phyloP scores from a whole-genome alignment of 2,797 vertebrate genomes.

The Lacerta viridis region DNA sequence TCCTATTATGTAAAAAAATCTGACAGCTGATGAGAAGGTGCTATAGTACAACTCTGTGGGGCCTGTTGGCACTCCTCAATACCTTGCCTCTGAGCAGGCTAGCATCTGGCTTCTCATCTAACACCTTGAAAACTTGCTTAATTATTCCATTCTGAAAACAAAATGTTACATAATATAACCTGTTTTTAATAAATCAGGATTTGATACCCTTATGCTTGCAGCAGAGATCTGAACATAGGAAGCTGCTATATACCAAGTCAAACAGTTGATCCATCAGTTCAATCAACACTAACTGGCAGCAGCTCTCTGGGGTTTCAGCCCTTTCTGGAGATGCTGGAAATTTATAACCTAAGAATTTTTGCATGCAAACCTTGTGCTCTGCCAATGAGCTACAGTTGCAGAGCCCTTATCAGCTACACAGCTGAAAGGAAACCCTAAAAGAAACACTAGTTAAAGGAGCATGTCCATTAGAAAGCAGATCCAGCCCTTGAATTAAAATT shows the following conservation, averaged over 20 bases:
- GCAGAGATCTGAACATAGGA: not conserved
- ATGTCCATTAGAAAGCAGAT: not conserved
- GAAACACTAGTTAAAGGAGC: not conserved
- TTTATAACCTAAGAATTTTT: not conserved
- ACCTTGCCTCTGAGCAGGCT: not conserved
- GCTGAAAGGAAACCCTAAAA: not conserved
- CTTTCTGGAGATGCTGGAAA: not conserved
- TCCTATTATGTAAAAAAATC: not conserved
- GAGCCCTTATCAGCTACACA: not conserved
- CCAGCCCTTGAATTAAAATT: conserved; percentile 44
- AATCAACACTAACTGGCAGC: not conserved
- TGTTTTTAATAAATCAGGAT: not conserved
- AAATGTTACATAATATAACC: not conserved
- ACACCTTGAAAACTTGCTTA: not conserved
- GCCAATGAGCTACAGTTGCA: not conserved
- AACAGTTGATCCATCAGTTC: not conserved
- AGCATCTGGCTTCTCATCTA: not conserved
- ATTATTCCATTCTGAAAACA: not conserved
- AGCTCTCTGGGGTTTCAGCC: not conserved
- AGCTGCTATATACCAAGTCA: not conserved
- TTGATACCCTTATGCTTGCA: not conserved
- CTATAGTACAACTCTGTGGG: not conserved
- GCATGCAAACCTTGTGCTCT: not conserved
- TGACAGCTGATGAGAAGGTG: not conserved
- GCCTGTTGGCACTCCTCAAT: not conserved